Base-by-base conservation (phyloP, 2,113 vertebrate genomes). In the Vidua chalybeata region DNA sequence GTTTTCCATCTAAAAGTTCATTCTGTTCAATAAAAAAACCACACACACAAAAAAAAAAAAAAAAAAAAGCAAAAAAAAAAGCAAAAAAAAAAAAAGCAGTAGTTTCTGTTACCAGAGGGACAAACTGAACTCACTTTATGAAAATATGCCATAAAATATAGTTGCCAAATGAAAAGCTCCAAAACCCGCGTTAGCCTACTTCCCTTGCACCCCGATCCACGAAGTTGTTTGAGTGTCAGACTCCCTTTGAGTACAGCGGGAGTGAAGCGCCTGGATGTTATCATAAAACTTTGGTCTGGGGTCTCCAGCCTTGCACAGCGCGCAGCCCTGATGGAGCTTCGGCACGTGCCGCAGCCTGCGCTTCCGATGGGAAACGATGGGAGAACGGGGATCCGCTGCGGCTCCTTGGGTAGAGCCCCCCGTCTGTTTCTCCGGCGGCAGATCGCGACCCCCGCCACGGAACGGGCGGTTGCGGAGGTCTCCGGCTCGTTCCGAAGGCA, bases 381-480 rank as follows among this genome's bases (percentile, higher is more conserved):
- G 30, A 24, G 51, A 17, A 6, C 2, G 11, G 45, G 43, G 21
- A 30, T 9, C 18, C 2, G 5, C 39, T 1, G 3, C 71, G 2
- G 43, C 13, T 3, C 68, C 26, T 26, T 1, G 41, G 26, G 30
- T 31, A 74, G 43, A 87, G 46, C 21, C 28, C 28, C 23, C 6
- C 2, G 8, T 1, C 2, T 24, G 10, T 8, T 30, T 30, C 20
- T 26, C 33, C 4, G 11, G 56, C 10, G 3, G 43, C 22, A 13
- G 8, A 3, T 3, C 6, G 15, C 4, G 2, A 21, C 2, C 26
- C 26, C 27, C 54, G 1, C 3, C 13, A 2, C 5, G 20, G 56
- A 2, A 12, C 10, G 8, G 12, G 71, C 1, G 66, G 1, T 1
- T 1, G 54, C 66, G 1, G 69, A 1, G 52, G 0, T 48, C 69